A percentile compares a stretch with the other conserved stretches of the same genome.
Conservation (phyloP, 1,140 invertebrate species). For the Mizuhopecten yessoensis region DNA sequence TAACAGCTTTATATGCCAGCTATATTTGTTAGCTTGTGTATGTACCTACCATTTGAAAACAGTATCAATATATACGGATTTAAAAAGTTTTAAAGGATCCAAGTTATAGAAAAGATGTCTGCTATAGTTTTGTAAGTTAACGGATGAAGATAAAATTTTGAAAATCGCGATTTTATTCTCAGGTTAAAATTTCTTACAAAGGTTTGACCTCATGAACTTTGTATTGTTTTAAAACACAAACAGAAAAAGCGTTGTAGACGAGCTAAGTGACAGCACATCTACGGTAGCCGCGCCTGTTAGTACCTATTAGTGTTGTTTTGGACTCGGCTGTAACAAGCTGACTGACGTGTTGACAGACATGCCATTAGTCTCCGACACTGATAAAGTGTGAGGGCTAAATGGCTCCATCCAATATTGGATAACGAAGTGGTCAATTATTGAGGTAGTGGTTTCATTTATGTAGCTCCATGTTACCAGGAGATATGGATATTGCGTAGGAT, state of each 20-base stretch:
- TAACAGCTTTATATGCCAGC: neutral
- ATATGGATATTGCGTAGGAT: neutral
- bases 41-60: neutral
- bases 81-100: neutral
- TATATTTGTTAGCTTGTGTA: neutral
- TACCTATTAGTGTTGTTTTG: neutral
- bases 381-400: neutral
- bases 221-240: neutral
- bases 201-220: neutral
- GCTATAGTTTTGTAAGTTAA: neutral
- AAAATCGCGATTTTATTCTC: too few relatives aligned
- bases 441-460: neutral
- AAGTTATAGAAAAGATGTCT: neutral
- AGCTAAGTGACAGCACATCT: neutral
- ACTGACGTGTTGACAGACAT: neutral
- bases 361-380: neutral
- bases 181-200: too few relatives aligned
- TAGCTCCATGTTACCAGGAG: neutral
- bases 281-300: neutral
- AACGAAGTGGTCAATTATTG: neutral
- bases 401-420: slow-evolving; percentile 3
- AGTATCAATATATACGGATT: neutral
- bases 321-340: neutral
- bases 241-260: neutral
- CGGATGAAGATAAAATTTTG: neutral